Evolutionary conservation across 1,140 invertebrate genomes (phyloP).

Genomic region (Zaprionus kolodkinae): DNA sequence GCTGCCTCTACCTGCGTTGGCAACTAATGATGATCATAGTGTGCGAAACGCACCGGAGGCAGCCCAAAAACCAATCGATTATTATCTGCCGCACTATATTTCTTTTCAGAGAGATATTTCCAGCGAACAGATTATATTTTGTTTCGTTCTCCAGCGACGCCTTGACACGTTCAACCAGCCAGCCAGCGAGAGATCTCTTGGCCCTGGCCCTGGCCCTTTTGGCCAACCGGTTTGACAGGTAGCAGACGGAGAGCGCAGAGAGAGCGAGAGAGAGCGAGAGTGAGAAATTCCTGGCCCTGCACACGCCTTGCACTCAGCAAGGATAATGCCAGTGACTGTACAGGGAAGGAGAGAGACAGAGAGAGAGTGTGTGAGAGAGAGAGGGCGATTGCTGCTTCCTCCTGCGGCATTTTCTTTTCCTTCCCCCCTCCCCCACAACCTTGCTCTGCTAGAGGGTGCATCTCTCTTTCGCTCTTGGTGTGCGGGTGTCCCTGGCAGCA

Average conservation of each 20-base stretch:
- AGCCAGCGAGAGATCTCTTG: slow-evolving; percentile 9
- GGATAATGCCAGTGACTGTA: slow-evolving; percentile 72
- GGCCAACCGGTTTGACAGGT: slow-evolving; percentile 73
- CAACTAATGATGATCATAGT: slow-evolving; percentile 80
- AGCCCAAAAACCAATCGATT: slow-evolving; percentile 79
- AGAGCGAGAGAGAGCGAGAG: neutral
- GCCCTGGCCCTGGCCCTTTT: slow-evolving; percentile 62
- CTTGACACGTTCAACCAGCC: slow-evolving; percentile 68
- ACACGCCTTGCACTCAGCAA: slow-evolving; percentile 63
- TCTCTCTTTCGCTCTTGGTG: neutral
- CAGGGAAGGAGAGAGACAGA: slow-evolving; percentile 14
- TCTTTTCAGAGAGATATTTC: slow-evolving; percentile 34
- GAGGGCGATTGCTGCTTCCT: neutral
- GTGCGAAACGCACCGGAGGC: slow-evolving; percentile 66
- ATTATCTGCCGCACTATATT: slow-evolving; percentile 77
- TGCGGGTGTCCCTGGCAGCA: neutral
- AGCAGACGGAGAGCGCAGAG: slow-evolving; percentile 17
- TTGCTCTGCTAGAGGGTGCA: slow-evolving; percentile 43
- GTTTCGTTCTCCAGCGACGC: slow-evolving; percentile 55
- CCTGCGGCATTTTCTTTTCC: slow-evolving; percentile 31
- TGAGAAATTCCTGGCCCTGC: slow-evolving; percentile 35
- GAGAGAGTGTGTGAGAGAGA: neutral
- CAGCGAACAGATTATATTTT: slow-evolving; percentile 75
- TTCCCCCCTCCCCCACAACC: too few relatives aligned
- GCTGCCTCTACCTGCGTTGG: slow-evolving; percentile 6